Conservation (phyloP, 2,113 vertebrate genomes). For the Cephalopterus ornatus region DNA sequence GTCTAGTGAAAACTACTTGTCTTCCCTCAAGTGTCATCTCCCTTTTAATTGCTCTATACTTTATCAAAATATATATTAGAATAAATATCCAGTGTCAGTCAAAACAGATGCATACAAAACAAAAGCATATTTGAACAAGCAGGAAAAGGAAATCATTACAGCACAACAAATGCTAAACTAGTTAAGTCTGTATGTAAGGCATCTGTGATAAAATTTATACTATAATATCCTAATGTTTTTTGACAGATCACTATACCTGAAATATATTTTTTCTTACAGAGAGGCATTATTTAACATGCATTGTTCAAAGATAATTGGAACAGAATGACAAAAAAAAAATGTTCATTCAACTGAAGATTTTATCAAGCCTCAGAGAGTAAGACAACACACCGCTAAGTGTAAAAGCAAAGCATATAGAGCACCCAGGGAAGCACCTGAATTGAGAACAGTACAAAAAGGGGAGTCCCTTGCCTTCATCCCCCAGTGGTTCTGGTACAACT, state of each 20-base stretch:
- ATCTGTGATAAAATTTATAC: background rate
- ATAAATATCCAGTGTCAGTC: background rate
- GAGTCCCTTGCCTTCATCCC: background rate
- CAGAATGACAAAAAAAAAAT: background rate
- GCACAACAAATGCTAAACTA: background rate
- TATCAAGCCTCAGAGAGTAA: background rate
- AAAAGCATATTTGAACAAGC: background rate
- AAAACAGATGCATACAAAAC: background rate
- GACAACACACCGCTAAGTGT: background rate
- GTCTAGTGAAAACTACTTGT: constrained; percentile 53
- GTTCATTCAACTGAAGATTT: background rate
- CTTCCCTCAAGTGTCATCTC: constrained; percentile 15
- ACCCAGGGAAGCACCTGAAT: background rate
- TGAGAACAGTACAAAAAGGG: accelerated
- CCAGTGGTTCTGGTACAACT: background rate
- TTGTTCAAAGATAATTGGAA: background rate
- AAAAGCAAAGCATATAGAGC: background rate
- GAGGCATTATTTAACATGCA: background rate
- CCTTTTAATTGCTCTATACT: constrained; percentile 31
- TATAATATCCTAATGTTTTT: background rate
- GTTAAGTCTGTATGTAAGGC: background rate
- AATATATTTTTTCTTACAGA: background rate
- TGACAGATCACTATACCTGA: background rate
- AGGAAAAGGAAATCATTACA: background rate
- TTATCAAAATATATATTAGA: background rate